Conservation (phyloP, 2,888 invertebrate genomes). For the Atrina japonica region DNA sequence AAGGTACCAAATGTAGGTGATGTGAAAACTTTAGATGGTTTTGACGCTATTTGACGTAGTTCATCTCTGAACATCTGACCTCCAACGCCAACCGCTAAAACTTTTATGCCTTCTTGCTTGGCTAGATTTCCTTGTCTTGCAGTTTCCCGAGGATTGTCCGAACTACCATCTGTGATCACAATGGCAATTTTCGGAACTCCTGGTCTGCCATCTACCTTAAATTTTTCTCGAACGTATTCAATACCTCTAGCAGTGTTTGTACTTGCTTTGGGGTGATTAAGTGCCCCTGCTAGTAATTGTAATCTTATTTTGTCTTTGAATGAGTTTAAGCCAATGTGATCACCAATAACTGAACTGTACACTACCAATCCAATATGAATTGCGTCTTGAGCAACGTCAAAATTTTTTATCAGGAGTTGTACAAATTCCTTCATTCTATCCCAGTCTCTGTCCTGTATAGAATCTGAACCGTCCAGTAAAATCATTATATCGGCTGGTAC, state of each 20-base stretch:
- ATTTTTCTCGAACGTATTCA: conserved; percentile 49
- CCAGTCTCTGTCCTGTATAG: conserved; percentile 67
- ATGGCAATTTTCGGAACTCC: conserved; percentile 64
- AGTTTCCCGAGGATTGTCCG: conserved; percentile 64
- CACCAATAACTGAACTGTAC: conserved; percentile 66
- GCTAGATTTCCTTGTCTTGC: conserved; percentile 60
- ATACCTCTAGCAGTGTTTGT: conserved; percentile 61
- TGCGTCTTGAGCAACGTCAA: conserved; percentile 56
- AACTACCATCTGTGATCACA: conserved; percentile 71
- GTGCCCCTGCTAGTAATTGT: conserved; percentile 44
- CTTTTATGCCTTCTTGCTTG: conserved; percentile 60
- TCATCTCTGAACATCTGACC: conserved; percentile 65
- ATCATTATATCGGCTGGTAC: conserved; percentile 70
- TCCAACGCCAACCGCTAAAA: conserved; percentile 69
- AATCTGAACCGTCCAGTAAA: conserved; percentile 70
- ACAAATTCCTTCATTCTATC: conserved; percentile 62
- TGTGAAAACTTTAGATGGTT: conserved; percentile 58
- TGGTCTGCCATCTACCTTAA: conserved; percentile 51
- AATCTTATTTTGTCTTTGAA: conserved; percentile 61
- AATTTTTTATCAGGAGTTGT: conserved; percentile 61
- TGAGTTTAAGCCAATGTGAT: conserved; percentile 58
- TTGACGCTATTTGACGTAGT: conserved; percentile 63
- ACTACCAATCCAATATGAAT: conserved; percentile 65
- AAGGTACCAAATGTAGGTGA: conserved; percentile 64
- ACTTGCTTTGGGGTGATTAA: conserved; percentile 56